Conservation (phyloP, 2,888 invertebrate species). For the Heliconius erato region DNA sequence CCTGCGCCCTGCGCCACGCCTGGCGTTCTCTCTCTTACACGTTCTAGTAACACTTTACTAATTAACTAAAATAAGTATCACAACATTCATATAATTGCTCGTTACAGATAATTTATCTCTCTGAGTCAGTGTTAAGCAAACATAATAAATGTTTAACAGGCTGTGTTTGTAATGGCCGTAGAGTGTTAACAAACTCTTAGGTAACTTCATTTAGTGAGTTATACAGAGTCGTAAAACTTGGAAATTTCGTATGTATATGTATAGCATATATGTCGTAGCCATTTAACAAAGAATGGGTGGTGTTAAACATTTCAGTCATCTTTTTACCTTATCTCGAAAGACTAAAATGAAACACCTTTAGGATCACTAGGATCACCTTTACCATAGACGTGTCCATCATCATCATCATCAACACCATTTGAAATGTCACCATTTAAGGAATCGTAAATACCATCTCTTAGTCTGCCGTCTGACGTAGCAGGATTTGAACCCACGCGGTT, state of each 20-base stretch:
- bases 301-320: background rate
- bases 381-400: too few relatives aligned
- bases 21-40: too few relatives aligned
- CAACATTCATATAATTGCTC: constrained; percentile 7
- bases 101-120: constrained; percentile 28
- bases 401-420: too few relatives aligned
- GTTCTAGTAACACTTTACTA: background rate
- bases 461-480: too few relatives aligned
- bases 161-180: constrained; percentile 29
- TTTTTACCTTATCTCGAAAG: background rate
- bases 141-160: constrained; percentile 29
- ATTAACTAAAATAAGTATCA: constrained; percentile 13
- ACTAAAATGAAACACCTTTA: too few relatives aligned
- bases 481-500: too few relatives aligned
- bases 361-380: too few relatives aligned
- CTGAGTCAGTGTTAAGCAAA: constrained; percentile 34
- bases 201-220: constrained; percentile 24
- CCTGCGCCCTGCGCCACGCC: too few relatives aligned
- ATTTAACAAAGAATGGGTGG: background rate
- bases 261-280: too few relatives aligned
- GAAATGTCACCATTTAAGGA: too few relatives aligned
- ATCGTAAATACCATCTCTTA: too few relatives aligned
- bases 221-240: constrained; percentile 10
- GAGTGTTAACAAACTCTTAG: constrained; percentile 29
- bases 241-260: too few relatives aligned